phyloP scores from a whole-genome alignment of 2,113 vertebrate genomes.

The Tapirus terrestris region DNA sequence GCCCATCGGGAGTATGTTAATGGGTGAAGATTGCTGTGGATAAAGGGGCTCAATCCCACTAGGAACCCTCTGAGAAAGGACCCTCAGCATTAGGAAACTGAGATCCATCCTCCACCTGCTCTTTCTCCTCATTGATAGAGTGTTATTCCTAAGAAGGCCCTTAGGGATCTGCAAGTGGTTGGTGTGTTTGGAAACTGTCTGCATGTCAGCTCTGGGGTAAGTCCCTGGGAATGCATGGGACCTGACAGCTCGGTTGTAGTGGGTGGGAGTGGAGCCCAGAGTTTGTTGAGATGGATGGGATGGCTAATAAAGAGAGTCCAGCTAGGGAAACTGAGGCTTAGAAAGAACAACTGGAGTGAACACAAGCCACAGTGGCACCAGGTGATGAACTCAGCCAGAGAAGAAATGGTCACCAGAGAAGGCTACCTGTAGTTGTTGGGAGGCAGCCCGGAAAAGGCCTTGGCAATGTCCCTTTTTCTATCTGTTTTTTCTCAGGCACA shows the following conservation, averaged over 20 bases:
- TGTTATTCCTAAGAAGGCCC: not conserved
- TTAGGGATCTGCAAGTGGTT: too few species aligned
- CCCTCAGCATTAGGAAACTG: not conserved
- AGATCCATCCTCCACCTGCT: too few species aligned
- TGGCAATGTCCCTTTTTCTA: fast-evolving
- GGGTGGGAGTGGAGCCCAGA: not conserved
- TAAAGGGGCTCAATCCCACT: fast-evolving
- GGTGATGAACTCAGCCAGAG: not conserved
- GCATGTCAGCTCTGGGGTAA: not conserved
- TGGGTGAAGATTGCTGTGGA: fast-evolving
- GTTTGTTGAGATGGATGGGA: not conserved
- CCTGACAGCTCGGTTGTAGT: fast-evolving
- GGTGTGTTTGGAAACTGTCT: not conserved
- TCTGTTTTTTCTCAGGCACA: not conserved
- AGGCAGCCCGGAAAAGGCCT: not conserved
- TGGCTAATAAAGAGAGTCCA: not conserved
- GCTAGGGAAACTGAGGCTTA: not conserved
- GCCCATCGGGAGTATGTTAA: not conserved
- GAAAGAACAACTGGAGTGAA: not conserved
- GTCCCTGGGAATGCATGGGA: not conserved
- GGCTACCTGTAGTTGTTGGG: fast-evolving
- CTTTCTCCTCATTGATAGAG: not conserved
- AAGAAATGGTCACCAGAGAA: not conserved
- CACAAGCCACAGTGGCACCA: fast-evolving
- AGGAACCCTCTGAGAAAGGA: not conserved